Evolutionary conservation across 2,113 vertebrate species (phyloP), one percentile per base, ranked within the genome.

Genomic region (Eublepharis macularius): DNA sequence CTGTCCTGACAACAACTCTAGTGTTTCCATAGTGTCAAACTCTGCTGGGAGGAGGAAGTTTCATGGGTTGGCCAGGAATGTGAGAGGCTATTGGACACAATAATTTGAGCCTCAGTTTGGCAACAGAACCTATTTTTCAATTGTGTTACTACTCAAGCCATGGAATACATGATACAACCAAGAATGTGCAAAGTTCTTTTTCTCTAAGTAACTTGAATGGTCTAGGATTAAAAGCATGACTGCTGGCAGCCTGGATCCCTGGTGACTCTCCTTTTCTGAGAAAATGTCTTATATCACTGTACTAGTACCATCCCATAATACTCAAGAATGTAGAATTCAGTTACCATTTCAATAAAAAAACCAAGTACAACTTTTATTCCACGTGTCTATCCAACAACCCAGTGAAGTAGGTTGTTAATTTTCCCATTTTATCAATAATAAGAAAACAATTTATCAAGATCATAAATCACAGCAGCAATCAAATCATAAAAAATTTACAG

Each of bases 11-110:
- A 0, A 10, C 1, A 6, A 69, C 14, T 26, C 80, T 10, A 6
- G 19, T 0, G 89, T 94, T 90, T 81, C 92, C 93, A 88, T 54
- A 81, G 91, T 66, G 1, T 63, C 91, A 43, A 2, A 9, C 47
- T n/a, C 76, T 26, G 54, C 72, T 57, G 84, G 87, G 72, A 5
- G 82, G 19, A 14, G 6, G 57, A 3, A 63, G 36, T 57, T 3
- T 66, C 79, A 74, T 8, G 36, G 68, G 82, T 73, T 16, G 0
- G 2, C 7, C 69, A 34, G 49, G 74, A 82, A 36, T 51, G 85
- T 66, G 57, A 85, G 78, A 17, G 3, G 9, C 81, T 68, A 41
- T 2, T 79, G 76, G 41, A 21, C 19, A 14, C 60, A 63, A 63
- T 24, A 60, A 19, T 60, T 19, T 54, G 75, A 77, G 73, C 12